Base-by-base conservation (phyloP, 1,140 invertebrate genomes). In the Chymomyza costata region DNA sequence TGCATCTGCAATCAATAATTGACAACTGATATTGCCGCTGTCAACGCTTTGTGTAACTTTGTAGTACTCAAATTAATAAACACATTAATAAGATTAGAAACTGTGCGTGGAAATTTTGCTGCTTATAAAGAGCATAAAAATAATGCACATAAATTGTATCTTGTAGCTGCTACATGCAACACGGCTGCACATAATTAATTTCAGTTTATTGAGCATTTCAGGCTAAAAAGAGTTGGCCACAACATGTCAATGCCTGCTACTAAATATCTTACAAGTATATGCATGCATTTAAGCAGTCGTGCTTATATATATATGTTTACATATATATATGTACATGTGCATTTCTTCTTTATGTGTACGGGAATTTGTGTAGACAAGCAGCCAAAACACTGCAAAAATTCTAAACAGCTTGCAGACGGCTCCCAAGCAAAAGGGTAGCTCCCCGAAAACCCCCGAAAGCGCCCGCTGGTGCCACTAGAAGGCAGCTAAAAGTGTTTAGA, bases 401-500 rank as follows among this genome's bases (percentile, higher is more conserved):
- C 21, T 56, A 73, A 47, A 45, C 56, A 70, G 35, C 50, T 44
- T 25, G 21, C 21, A 25, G 21, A 8, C 13, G 32, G 21, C 19
- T 53, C 54, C 58, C 39, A 32, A 50, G 47, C 61, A 39, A 53
- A 61, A 65, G 47, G 60, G 61, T 55, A 59, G 43, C 48, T n/a
- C n/a, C n/a, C n/a, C n/a, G n/a, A n/a, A n/a, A n/a, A n/a, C n/a
- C n/a, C n/a, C n/a, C 37, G 54, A 74, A 70, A 69, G 48, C 59
- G 53, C 56, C 54, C 70, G 65, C n/a, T n/a, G n/a, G n/a, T n/a
- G n/a, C n/a, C n/a, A 78, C 66, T 32, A 71, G 53, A 57, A 54
- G 52, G 39, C 58, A 60, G 73, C 73, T 81, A 81, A 80, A 80
- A 80, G 74, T 80, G 71, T 80, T 73, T 73, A 81, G 74, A 82